phyloP scores from a whole-genome alignment of 2,113 vertebrate genomes.

The Manacus vitellinus region DNA sequence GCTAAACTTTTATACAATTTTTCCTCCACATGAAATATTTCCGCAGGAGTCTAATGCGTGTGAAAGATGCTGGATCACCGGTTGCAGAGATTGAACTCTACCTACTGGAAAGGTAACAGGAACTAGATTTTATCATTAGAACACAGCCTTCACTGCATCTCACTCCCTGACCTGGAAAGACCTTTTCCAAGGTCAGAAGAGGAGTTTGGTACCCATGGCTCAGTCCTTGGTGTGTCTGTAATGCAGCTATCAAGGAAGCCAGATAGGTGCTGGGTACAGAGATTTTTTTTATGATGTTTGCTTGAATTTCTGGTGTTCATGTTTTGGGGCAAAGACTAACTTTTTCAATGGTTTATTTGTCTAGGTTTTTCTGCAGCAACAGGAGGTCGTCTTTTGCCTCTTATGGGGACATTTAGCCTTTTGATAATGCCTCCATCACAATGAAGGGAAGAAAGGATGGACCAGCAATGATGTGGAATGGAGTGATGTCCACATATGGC shows the following conservation, averaged over 20 bases:
- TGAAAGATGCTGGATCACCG: slow-evolving; percentile 40
- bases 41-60: slow-evolving; percentile 29
- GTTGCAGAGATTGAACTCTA: slow-evolving; percentile 31
- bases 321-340: background rate
- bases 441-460: background rate
- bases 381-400: background rate
- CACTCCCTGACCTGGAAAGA: background rate
- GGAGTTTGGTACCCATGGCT: background rate
- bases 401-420: background rate
- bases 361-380: slow-evolving; percentile 29
- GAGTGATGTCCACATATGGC: background rate
- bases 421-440: background rate
- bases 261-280: background rate
- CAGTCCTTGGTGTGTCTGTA: background rate
- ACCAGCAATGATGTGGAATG: background rate
- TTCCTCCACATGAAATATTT: slow-evolving; percentile 52
- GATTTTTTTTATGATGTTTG: background rate
- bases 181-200: background rate
- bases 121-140: slow-evolving; percentile 18
- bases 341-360: slow-evolving; percentile 41
- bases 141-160: background rate
- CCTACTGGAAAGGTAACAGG: slow-evolving; percentile 44
- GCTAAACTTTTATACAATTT: background rate
- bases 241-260: background rate
- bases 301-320: background rate